These are phyloP conservation scores for Drosophila jambulina DNA, from an alignment of 1,140 invertebrate genomes.

Conservation along the genomic window DNA sequence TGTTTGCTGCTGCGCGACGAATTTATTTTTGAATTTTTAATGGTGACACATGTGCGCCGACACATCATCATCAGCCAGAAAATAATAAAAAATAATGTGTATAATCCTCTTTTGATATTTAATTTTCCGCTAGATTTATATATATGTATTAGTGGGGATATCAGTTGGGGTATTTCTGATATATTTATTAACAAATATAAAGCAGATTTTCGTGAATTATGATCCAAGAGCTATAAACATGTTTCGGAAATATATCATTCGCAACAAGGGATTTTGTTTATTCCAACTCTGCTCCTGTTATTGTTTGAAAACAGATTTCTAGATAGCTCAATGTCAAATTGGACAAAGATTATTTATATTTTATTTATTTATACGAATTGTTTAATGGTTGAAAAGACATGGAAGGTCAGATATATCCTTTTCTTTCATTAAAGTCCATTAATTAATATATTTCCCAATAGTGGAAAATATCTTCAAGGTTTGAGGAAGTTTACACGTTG, in stretches of 20 bases:
- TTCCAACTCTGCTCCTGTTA: neutral
- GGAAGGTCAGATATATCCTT: no score
- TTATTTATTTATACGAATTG: neutral
- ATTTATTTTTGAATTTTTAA: constrained; percentile 20
- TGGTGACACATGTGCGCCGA: constrained; percentile 18
- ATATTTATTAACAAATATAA: constrained; percentile 3
- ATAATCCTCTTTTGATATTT: constrained; percentile 10
- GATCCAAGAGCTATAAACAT: neutral
- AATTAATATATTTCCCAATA: neutral
- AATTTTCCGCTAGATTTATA: neutral
- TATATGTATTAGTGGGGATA: neutral
- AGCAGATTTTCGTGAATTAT: neutral
- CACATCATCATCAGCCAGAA: constrained; percentile 8
- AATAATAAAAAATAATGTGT: constrained; percentile 8
- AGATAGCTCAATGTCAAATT: neutral
- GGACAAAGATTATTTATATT: neutral
- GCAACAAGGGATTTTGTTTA: neutral
- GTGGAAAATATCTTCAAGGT: neutral
- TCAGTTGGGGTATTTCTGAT: neutral
- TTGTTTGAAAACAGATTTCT: neutral
- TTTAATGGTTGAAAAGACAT: neutral
- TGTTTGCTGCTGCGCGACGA: constrained; percentile 4
- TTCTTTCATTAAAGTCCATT: neutral
- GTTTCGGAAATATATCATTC: neutral
- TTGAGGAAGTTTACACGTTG: neutral